Evolutionary conservation across 2,113 vertebrate genomes (phyloP).

Genomic region (Amia ocellicauda): DNA sequence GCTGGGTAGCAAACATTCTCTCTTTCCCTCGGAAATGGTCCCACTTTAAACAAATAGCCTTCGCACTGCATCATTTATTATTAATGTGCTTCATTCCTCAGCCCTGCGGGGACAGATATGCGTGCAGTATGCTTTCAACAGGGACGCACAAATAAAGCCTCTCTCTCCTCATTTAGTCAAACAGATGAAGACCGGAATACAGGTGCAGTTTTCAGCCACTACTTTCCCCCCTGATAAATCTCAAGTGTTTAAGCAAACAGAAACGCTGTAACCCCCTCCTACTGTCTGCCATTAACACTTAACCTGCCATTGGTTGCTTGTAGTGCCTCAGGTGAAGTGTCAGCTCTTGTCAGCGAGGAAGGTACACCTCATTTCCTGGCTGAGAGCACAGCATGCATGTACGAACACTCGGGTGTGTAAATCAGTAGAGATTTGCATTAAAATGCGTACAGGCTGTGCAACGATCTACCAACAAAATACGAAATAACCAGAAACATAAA

Average conservation of each 20-base stretch:
- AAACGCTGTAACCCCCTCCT: background rate
- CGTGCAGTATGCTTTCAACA: slow-evolving; percentile 50
- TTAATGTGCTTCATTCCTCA: slow-evolving; percentile 42
- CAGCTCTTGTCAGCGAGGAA: slow-evolving; percentile 1
- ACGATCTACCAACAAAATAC: no score
- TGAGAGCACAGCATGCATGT: no score
- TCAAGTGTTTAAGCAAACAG: background rate
- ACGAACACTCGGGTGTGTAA: no score
- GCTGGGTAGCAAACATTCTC: slow-evolving; percentile 26
- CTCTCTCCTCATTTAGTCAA: background rate
- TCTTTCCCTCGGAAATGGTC: slow-evolving; percentile 26
- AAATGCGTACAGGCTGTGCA: no score
- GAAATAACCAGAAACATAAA: no score
- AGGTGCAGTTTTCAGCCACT: slow-evolving; percentile 11
- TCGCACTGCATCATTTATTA: slow-evolving; percentile 38
- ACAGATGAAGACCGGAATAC: slow-evolving; percentile 10
- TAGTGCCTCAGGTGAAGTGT: slow-evolving; percentile 61
- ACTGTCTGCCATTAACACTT: slow-evolving; percentile 54
- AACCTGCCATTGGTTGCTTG: slow-evolving; percentile 61
- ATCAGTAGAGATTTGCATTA: no score
- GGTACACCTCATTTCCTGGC: no score
- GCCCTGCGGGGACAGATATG: slow-evolving; percentile 43
- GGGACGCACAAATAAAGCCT: slow-evolving; percentile 10
- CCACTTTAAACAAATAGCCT: slow-evolving; percentile 35
- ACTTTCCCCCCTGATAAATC: background rate